A percentile compares a stretch with the other conserved stretches of the same genome.
phyloP scores from a whole-genome alignment of 2,797 vertebrate species.

The Melanotaenia trifasciata region DNA sequence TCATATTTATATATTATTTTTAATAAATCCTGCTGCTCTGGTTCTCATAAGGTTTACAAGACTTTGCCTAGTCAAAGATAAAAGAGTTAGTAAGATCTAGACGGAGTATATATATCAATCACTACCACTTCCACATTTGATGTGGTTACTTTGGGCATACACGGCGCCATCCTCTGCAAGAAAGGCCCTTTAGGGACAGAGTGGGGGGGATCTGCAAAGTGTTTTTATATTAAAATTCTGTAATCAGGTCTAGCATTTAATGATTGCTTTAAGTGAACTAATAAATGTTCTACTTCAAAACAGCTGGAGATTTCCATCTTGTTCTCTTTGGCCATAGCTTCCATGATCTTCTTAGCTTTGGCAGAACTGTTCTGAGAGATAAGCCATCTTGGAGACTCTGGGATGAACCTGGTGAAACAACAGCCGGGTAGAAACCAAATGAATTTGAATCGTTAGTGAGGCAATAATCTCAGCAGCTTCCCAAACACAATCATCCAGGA shows the following conservation, averaged over 20 bases:
- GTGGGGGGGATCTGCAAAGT: background rate
- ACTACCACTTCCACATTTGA: too few species aligned
- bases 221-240: background rate
- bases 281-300: constrained; percentile 52
- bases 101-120: background rate
- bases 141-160: too few species aligned
- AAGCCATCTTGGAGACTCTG: constrained; percentile 94
- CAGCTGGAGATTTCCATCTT: constrained; percentile 75
- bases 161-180: too few species aligned
- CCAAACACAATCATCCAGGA: background rate
- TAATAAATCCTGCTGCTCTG: too few species aligned
- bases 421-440: background rate
- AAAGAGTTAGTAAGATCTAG: background rate
- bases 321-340: constrained; percentile 88
- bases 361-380: constrained; percentile 86
- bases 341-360: constrained; percentile 86
- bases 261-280: background rate
- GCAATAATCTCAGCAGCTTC: background rate
- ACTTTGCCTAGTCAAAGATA: background rate
- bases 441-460: background rate
- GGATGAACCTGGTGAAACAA: constrained; percentile 84
- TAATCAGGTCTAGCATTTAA: background rate
- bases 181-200: too few species aligned
- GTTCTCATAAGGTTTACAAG: background rate
- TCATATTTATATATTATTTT: too few species aligned